Conservation (phyloP, 2,113 vertebrate genomes). For the Halichoerus grypus region DNA sequence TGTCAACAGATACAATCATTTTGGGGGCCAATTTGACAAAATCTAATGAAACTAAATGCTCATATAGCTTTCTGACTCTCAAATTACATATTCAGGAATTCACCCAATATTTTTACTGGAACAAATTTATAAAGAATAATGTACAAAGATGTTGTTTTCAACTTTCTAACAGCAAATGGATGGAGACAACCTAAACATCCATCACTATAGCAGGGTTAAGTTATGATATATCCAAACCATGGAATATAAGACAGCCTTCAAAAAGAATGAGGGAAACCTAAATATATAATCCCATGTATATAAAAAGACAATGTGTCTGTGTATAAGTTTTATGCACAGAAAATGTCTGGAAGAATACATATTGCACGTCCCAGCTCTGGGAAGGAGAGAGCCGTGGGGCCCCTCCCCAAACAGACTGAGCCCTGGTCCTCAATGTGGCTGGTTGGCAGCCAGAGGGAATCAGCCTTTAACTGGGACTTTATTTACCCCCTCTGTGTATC, state of each 20-base stretch:
- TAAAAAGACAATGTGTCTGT: neutral
- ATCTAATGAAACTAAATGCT: neutral
- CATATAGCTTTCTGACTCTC: neutral
- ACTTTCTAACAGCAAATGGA: neutral
- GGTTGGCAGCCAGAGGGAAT: neutral
- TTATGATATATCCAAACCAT: neutral
- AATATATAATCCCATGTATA: neutral
- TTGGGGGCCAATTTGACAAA: conserved; percentile 17
- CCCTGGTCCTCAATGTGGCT: neutral
- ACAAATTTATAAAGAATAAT: conserved; percentile 46
- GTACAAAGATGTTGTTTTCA: neutral
- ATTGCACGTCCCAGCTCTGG: neutral
- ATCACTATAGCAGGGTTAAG: conserved; percentile 13
- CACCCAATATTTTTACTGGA: conserved; percentile 32
- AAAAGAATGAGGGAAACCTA: neutral
- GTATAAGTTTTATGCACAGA: neutral
- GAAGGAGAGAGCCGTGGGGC: neutral
- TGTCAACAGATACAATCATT: neutral
- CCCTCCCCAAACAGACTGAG: neutral
- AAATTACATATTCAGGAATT: conserved; percentile 52
- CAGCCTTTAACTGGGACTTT: neutral
- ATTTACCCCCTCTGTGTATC: neutral
- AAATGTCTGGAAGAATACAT: neutral
- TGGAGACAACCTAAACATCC: neutral
- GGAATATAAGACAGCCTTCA: neutral